These are phyloP conservation scores for Recurvirostra avosetta DNA, from an alignment of 2,113 vertebrate genomes.

Conservation along the genomic window DNA sequence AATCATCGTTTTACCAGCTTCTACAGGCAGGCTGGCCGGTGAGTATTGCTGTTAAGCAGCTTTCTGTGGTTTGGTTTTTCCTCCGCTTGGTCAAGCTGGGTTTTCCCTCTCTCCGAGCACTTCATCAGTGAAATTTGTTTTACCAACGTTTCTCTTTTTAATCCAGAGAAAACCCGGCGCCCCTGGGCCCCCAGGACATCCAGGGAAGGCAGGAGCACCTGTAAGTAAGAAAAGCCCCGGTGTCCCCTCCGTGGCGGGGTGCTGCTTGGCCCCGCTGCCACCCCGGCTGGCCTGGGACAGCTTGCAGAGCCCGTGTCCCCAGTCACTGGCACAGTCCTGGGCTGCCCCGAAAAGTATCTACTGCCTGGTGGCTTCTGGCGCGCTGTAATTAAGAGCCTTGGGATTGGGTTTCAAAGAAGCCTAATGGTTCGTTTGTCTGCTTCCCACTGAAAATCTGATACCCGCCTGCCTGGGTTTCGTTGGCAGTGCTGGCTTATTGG, in stretches of 20 bases:
- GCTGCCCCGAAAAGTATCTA: not conserved
- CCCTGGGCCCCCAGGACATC: constrained; percentile 77
- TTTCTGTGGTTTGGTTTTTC: not conserved
- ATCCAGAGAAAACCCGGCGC: constrained; percentile 77
- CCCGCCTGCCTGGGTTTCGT: accelerated
- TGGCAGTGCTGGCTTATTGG: not conserved
- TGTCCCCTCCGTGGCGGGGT: accelerated
- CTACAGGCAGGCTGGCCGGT: constrained; percentile 85
- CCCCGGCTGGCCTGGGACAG: not conserved
- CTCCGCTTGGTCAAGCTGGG: not conserved
- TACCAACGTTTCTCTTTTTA: not conserved
- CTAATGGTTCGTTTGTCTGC: not conserved
- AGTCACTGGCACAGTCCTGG: not conserved
- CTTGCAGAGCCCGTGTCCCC: not conserved
- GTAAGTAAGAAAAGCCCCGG: constrained; percentile 59
- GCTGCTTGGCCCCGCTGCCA: not conserved
- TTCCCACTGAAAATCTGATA: not conserved
- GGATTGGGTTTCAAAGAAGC: not conserved
- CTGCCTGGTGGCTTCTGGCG: not conserved
- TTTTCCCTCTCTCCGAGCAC: not conserved
- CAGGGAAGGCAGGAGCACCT: constrained; percentile 79
- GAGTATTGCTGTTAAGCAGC: constrained; percentile 51
- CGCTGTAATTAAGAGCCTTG: not conserved
- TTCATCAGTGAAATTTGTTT: not conserved
- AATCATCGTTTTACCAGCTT: constrained; percentile 84